Conservation (phyloP, 2,113 vertebrate genomes). For the Ia io region DNA sequence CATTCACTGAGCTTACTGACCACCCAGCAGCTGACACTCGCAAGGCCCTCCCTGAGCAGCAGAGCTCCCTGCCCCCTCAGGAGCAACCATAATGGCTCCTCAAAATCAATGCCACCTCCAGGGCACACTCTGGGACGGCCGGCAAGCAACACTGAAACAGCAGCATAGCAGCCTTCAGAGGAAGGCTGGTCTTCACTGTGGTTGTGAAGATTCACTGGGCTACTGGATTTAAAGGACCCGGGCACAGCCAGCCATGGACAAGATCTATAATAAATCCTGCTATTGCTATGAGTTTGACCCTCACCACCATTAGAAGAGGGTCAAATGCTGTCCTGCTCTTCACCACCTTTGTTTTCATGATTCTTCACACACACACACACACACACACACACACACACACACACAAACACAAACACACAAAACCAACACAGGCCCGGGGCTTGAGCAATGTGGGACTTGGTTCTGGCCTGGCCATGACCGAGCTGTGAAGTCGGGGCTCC, state of each 20-base stretch:
- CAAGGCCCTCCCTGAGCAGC: background rate
- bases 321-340: background rate
- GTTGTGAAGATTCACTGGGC: background rate
- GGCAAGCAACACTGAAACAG: conserved; percentile 1
- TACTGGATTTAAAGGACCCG: background rate
- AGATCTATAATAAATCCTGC: background rate
- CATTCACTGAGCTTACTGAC: conserved; percentile 28
- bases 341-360: background rate
- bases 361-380: background rate
- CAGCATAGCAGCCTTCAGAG: background rate
- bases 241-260: background rate
- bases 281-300: background rate
- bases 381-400: too few species aligned
- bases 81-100: conserved; percentile 45
- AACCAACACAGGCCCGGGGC: background rate
- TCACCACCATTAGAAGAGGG: background rate
- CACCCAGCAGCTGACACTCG: conserved; percentile 17
- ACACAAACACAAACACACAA: too few species aligned
- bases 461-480: background rate
- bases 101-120: conserved; percentile 69
- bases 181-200: background rate
- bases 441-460: background rate
- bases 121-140: conserved; percentile 27
- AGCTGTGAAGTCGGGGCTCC: background rate
- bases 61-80: background rate